Base-by-base conservation (phyloP, 2,797 vertebrate species). In the Rhinophrynus dorsalis region DNA sequence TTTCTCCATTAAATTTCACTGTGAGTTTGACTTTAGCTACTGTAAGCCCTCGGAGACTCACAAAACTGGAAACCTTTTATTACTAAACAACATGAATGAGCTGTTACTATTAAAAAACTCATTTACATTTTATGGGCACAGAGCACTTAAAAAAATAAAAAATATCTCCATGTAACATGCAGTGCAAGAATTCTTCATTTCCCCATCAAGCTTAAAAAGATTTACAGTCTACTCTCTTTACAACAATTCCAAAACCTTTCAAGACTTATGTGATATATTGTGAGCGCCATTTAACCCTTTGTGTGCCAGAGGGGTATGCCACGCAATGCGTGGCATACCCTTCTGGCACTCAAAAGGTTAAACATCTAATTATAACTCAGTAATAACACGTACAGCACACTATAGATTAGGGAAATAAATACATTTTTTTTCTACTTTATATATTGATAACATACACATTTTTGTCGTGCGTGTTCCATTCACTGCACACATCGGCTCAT, bases 31-130 rank as follows among this genome's bases (percentile, higher is more conserved):
- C 60, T 64, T 71, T 44, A 57, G 38, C 68, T 71, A 38, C 42
- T 30, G 52, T 37, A 26, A 40, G 9, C 2, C 68, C 29, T 60
- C 7, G 13, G 68, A 71, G 68, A 57, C 68, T 72, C 60, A 20
- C 68, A 64, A 61, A 55, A 56, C 23, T 12, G 18, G 12, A 72
- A 58, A 58, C 40, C 32, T 48, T 51, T 65, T 58, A 72, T 58
- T 65, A 48, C 52, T 61, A 54, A 52, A 65, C 61, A 64, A 64
- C 54, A 58, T 35, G 23, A 64, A 64, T 50, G 68, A 42, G 44
- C 52, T 21, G 24, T 38, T 63, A 64, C 68, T 58, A 64, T 50
- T 64, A 64, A 57, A 71, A 71, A 64, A 71, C 51, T 51, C 7
- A 71, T 71, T 64, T 64, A 6, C 60, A 64, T 72, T 72, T 72